Evolutionary conservation across 2,113 vertebrate genomes (phyloP).

Genomic region (Syngnathus scovelli): DNA sequence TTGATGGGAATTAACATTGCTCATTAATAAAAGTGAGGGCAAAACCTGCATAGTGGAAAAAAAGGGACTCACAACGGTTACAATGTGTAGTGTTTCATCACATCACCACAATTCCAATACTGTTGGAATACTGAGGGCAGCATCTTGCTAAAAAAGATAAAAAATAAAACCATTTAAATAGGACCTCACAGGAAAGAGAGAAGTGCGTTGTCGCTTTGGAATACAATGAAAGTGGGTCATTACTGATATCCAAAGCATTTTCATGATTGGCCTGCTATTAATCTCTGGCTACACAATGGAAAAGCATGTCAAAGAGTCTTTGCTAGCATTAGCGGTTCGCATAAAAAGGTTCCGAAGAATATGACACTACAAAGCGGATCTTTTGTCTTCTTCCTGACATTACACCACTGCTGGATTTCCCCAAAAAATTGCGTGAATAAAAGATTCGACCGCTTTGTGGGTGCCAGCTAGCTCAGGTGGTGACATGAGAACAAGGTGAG

Average conservation of each 20-base stretch:
- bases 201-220: background rate
- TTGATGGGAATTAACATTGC: background rate
- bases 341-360: background rate
- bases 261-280: background rate
- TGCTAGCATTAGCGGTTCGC: background rate
- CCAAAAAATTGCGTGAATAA: constrained; percentile 17
- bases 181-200: background rate
- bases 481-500: constrained; percentile 8
- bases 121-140: no score
- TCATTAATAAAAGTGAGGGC: background rate
- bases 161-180: no score
- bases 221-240: background rate
- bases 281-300: background rate
- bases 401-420: constrained; percentile 17
- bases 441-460: constrained; percentile 18
- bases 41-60: background rate
- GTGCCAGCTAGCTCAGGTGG: constrained; percentile 14
- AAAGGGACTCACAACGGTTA: background rate
- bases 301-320: background rate
- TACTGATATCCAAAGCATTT: background rate
- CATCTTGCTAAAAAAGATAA: background rate
- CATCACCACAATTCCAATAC: no score
- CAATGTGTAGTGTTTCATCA: no score
- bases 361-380: background rate
- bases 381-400: constrained; percentile 22